A percentile compares a stretch with the other conserved stretches of the same genome.
Conservation (phyloP, 2,113 vertebrate genomes). For the Gobius niger region DNA sequence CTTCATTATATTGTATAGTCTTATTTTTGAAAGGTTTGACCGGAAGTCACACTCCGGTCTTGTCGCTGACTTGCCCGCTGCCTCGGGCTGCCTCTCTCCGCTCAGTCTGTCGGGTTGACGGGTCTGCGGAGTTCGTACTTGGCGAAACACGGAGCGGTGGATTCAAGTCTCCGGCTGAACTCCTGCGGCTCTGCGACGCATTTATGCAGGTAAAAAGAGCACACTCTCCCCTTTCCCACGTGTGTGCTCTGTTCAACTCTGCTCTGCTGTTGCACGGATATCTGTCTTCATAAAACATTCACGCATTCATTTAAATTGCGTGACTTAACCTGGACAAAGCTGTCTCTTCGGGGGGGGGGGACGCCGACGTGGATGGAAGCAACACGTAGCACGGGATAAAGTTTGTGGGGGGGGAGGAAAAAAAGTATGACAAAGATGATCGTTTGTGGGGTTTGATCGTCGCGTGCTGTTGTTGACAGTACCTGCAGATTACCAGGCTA, state of each 20-base stretch:
- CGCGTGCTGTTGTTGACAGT: background rate
- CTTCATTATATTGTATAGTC: background rate
- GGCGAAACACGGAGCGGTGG: constrained; percentile 38
- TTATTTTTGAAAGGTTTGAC: constrained; percentile 21
- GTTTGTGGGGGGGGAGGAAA: background rate
- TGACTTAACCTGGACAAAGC: constrained; percentile 16
- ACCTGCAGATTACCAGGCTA: constrained; percentile 12
- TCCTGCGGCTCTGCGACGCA: constrained; percentile 1
- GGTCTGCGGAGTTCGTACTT: constrained; percentile 1
- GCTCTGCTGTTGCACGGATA: background rate
- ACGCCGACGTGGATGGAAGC: background rate
- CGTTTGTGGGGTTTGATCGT: background rate
- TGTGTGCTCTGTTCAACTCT: background rate
- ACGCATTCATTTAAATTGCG: background rate
- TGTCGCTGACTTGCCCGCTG: background rate
- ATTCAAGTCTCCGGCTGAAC: constrained; percentile 35
- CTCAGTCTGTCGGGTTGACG: background rate
- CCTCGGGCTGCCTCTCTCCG: background rate
- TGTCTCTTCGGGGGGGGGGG: background rate
- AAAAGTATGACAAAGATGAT: background rate
- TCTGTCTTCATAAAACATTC: background rate
- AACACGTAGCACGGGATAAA: constrained; percentile 39
- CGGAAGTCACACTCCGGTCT: background rate
- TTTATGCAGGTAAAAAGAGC: constrained; percentile 34
- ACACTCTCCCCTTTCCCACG: background rate